Percentiles rank a stretch among this genome's conserved stretches.
These are phyloP conservation scores for Spodoptera litura DNA, from an alignment of 1,140 invertebrate genomes.

Conservation along the genomic window DNA sequence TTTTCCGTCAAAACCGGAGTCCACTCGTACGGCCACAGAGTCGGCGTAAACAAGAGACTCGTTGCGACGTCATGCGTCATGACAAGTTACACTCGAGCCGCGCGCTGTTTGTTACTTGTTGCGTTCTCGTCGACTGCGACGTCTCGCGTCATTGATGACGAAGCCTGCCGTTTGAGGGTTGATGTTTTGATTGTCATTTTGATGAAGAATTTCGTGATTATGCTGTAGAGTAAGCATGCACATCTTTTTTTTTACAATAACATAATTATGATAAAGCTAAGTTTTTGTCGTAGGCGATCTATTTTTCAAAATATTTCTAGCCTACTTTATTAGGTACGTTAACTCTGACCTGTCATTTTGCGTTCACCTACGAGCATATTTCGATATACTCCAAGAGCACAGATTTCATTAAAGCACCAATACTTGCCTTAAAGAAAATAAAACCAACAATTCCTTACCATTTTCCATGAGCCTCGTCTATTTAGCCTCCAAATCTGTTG, in stretches of 20 bases:
- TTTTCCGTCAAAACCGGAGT: slow-evolving; percentile 32
- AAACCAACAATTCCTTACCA: neutral
- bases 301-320: too few relatives aligned
- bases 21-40: slow-evolving; percentile 6
- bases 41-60: slow-evolving; percentile 12
- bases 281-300: too few relatives aligned
- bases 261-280: too few relatives aligned
- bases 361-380: too few relatives aligned
- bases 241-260: too few relatives aligned
- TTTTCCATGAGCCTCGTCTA: neutral
- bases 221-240: neutral
- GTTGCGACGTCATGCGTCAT: slow-evolving; percentile 16
- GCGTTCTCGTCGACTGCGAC: slow-evolving; percentile 17
- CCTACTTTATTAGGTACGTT: too few relatives aligned
- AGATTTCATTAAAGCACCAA: too few relatives aligned
- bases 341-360: too few relatives aligned
- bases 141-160: slow-evolving; percentile 31
- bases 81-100: slow-evolving; percentile 40
- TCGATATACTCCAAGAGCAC: too few relatives aligned
- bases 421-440: neutral
- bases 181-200: neutral
- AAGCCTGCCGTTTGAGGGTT: slow-evolving; percentile 20
- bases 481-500: neutral
- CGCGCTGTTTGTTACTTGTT: slow-evolving; percentile 36
- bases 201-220: neutral